These are phyloP conservation scores for Linnaemya tessellans DNA, from an alignment of 2,888 invertebrate genomes.

Conservation along the genomic window DNA sequence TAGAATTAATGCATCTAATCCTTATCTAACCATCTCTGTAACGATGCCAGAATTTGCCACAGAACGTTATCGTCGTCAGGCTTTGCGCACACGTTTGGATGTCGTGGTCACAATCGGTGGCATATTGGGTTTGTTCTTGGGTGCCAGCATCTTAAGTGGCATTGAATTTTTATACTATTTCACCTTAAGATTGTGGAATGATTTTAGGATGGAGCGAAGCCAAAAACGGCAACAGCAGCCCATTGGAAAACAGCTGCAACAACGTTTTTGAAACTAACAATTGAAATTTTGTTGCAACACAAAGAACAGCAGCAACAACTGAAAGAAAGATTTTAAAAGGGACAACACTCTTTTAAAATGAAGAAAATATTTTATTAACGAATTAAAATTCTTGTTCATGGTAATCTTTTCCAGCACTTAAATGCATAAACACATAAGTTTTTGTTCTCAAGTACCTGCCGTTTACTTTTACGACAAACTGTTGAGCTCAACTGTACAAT, in stretches of 20 bases:
- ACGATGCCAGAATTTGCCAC: conserved; percentile 80
- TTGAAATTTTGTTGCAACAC: background rate
- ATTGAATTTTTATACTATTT: conserved; percentile 86
- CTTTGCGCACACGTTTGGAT: conserved; percentile 83
- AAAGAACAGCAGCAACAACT: background rate
- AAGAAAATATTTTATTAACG: conserved; percentile 26
- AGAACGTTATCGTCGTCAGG: conserved; percentile 84
- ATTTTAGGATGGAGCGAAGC: conserved; percentile 57
- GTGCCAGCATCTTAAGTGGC: conserved; percentile 86
- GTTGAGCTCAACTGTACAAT: conserved; percentile 33
- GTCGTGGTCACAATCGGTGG: conserved; percentile 85
- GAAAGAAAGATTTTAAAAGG: background rate
- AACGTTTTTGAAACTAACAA: conserved; percentile 51
- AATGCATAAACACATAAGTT: background rate
- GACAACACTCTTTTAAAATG: background rate
- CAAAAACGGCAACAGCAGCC: conserved; percentile 41
- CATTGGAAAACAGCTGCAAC: background rate
- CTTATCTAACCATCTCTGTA: conserved; percentile 73
- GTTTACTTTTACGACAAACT: conserved; percentile 52
- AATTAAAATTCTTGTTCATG: background rate
- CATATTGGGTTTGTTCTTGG: conserved; percentile 85
- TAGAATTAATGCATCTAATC: conserved; percentile 68
- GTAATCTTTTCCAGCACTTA: conserved; percentile 26
- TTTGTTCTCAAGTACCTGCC: background rate
- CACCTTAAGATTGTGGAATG: conserved; percentile 81